Percentiles rank a stretch among this genome's conserved stretches.
These are phyloP conservation scores for Cynaeus angustus DNA, from an alignment of 2,888 invertebrate genomes.

Conservation along the genomic window DNA sequence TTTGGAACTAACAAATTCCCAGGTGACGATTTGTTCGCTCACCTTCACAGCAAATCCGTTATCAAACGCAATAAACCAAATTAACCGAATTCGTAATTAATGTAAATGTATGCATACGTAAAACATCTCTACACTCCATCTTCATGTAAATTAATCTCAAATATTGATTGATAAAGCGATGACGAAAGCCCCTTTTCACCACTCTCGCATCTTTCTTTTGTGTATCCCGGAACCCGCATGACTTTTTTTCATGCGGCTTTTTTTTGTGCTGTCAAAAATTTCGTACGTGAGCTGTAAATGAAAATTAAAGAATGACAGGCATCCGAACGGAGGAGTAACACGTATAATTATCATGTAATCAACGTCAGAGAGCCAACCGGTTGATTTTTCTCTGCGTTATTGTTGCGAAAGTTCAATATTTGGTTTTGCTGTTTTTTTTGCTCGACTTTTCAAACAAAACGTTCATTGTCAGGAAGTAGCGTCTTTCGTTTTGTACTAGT, in stretches of 20 bases:
- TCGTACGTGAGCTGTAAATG: constrained; percentile 4
- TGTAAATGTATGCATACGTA: constrained; percentile 33
- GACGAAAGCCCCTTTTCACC: constrained; percentile 13
- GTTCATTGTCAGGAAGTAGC: constrained; percentile 9
- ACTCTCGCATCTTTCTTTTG: not conserved
- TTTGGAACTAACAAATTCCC: no score
- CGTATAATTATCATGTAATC: constrained; percentile 22
- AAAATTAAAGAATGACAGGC: constrained; percentile 23
- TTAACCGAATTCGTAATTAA: not conserved
- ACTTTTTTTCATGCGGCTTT: not conserved
- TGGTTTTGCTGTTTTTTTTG: not conserved
- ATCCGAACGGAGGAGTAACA: constrained; percentile 17
- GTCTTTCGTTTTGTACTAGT: constrained; percentile 25
- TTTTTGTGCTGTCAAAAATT: not conserved
- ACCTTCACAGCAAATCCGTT: no score
- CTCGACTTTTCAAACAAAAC: constrained; percentile 9
- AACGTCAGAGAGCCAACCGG: constrained; percentile 5
- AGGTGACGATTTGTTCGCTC: no score
- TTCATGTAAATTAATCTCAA: constrained; percentile 27
- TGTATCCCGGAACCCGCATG: constrained; percentile 21
- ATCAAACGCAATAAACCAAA: no score
- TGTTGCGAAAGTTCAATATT: constrained; percentile 3
- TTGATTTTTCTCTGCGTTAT: not conserved
- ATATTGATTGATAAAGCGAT: constrained; percentile 21
- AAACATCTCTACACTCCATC: constrained; percentile 32